Conservation (phyloP, 2,888 invertebrate genomes). For the Acrocyrtus sp. region DNA sequence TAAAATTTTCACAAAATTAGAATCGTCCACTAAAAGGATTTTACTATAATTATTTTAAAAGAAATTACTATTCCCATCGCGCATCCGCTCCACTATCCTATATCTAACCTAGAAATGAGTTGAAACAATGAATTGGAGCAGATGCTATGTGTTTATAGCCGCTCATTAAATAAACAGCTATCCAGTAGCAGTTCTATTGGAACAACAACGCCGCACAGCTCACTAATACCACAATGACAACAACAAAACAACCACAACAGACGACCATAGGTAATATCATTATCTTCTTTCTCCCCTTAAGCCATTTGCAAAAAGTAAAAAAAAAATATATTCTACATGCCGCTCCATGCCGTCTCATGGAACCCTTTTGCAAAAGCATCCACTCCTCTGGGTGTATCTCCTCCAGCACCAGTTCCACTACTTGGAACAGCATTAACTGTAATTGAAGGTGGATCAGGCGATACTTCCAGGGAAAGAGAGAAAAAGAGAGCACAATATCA, state of each 20-base stretch:
- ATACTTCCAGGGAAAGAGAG: neutral
- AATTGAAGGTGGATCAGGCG: slow-evolving; percentile 3
- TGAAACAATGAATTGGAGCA: slow-evolving; percentile 17
- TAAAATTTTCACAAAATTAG: neutral
- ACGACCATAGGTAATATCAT: slow-evolving; percentile 19
- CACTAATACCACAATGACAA: neutral
- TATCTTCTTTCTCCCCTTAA: slow-evolving; percentile 38
- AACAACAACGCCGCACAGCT: neutral
- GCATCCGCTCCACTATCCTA: neutral
- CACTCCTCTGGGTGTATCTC: too few relatives aligned
- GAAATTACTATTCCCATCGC: neutral
- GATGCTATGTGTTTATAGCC: slow-evolving; percentile 25
- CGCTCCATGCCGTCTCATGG: too few relatives aligned
- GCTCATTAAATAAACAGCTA: slow-evolving; percentile 46
- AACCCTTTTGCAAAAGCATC: too few relatives aligned
- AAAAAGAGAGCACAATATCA: slow-evolving; percentile 23
- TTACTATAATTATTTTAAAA: neutral
- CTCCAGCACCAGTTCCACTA: too few relatives aligned
- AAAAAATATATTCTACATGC: too few relatives aligned
- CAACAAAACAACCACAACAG: slow-evolving; percentile 2
- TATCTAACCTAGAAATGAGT: neutral
- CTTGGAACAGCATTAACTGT: neutral
- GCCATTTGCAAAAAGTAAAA: slow-evolving; percentile 24
- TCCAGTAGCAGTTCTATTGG: slow-evolving; percentile 3
- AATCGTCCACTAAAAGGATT: neutral